Percentiles rank a stretch among this genome's conserved stretches.
Conservation (phyloP, 2,113 vertebrate genomes). For the Ciconia boyciana region DNA sequence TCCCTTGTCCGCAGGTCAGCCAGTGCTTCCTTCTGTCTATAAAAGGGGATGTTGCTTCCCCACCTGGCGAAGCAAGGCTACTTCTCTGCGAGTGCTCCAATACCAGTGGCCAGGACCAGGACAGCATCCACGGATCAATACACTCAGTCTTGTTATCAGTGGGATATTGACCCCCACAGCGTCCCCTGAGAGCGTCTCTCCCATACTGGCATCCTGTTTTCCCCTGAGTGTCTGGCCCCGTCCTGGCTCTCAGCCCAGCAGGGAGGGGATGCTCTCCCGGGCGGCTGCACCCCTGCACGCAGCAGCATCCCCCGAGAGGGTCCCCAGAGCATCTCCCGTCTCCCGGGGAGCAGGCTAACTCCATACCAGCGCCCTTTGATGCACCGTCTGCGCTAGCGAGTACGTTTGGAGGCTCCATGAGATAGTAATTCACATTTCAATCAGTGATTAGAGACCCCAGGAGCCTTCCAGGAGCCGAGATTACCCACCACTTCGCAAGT, state of each 20-base stretch:
- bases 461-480: background rate
- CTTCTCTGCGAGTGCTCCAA: background rate
- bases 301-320: background rate
- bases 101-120: background rate
- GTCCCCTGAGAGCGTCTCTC: background rate
- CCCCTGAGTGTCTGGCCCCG: background rate
- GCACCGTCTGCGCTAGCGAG: fast-evolving
- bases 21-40: background rate
- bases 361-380: background rate
- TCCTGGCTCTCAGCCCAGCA: background rate
- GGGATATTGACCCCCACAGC: background rate
- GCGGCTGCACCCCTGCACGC: fast-evolving
- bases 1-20: background rate
- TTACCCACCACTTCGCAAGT: background rate
- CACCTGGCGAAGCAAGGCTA: fast-evolving
- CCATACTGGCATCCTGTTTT: background rate
- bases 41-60: background rate
- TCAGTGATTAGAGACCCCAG: background rate
- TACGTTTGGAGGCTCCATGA: background rate
- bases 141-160: background rate
- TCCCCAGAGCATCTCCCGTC: background rate
- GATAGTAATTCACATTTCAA: background rate
- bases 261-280: background rate
- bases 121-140: background rate
- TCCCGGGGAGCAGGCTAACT: background rate